These are phyloP conservation scores for Phyllopteryx taeniolatus DNA, from an alignment of 2,113 vertebrate genomes.

Conservation along the genomic window DNA sequence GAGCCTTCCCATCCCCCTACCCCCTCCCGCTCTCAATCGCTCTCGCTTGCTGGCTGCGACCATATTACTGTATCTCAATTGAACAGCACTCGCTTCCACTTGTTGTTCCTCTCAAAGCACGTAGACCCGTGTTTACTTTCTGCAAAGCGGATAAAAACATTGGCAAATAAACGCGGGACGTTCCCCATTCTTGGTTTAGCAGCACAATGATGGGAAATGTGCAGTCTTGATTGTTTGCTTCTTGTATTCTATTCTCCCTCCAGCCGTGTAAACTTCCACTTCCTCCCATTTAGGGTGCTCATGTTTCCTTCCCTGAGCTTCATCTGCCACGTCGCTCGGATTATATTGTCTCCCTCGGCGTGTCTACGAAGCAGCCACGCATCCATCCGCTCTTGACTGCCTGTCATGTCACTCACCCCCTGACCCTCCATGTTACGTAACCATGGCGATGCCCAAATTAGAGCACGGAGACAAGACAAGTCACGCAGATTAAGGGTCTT, in stretches of 20 bases:
- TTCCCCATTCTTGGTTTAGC: conserved; percentile 22
- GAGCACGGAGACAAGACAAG: conserved; percentile 62
- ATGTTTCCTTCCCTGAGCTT: conserved; percentile 52
- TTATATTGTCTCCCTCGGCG: conserved; percentile 26
- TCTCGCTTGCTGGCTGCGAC: not conserved
- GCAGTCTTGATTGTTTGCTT: conserved; percentile 11
- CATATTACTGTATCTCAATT: not conserved
- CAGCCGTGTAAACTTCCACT: conserved; percentile 54
- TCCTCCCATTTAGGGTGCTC: conserved; percentile 41
- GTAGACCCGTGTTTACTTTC: not conserved
- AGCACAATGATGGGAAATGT: conserved; percentile 45
- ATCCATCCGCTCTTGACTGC: conserved; percentile 40
- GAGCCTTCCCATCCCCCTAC: conserved; percentile 32
- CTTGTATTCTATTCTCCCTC: conserved; percentile 20
- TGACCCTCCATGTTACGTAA: conserved; percentile 73
- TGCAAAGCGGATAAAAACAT: conserved; percentile 11
- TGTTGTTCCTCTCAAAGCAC: conserved; percentile 5
- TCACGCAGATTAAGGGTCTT: conserved; percentile 60
- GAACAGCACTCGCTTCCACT: not conserved
- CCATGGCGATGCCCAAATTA: conserved; percentile 66
- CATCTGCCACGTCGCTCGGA: conserved; percentile 18
- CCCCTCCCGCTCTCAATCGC: conserved; percentile 4
- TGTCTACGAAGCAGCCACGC: conserved; percentile 35
- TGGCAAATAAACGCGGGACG: not conserved
- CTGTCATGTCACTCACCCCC: conserved; percentile 59